Base-by-base conservation (phyloP, 2,888 invertebrate genomes). In the Rotaria sp. region DNA sequence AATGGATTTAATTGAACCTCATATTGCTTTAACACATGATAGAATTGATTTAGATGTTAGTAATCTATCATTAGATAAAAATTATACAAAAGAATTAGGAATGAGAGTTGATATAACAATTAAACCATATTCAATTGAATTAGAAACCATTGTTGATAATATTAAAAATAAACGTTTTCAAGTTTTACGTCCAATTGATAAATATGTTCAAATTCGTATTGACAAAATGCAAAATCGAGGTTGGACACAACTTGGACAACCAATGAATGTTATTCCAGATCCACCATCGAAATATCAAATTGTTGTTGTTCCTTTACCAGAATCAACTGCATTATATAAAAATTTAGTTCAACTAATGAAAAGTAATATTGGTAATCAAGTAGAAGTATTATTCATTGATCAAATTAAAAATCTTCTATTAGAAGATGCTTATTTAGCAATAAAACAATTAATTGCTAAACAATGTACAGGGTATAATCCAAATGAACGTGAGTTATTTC, bases 71-170 rank as follows among this genome's bases (percentile, higher is more conserved):
- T 45, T 80, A 45, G 80, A 80, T 45, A 80, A 80, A 80, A n/a
- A 80, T 80, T 80, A 80, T 80, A 80, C 80, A 35, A 80, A 80
- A 80, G 80, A 80, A 80, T 45, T 80, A 45, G 80, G 80, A n/a
- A 80, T 80, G 80, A 45, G 80, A 80, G 80, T 80, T 80, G 80
- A 80, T n/a, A 80, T 80, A 4, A 45, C 24, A 45, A 21, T 13
- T 26, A 80, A 80, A 45, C 45, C 80, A 13, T 80, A 45, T 45
- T 80, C 80, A 26, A 80, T 80, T 45, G 45, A 80, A 38, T 26
- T 80, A 80, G 80, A 80, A 45, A n/a, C 26, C n/a, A 80, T 80
- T n/a, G 80, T 80, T 80, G 80, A 80, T 45, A 80, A 80, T 45
- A 80, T 80, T 4, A 80, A 45, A n/a, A 80, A 80, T 26, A 80